phyloP scores from a whole-genome alignment of 2,113 vertebrate species.

The human (Homo sapiens) region DNA sequence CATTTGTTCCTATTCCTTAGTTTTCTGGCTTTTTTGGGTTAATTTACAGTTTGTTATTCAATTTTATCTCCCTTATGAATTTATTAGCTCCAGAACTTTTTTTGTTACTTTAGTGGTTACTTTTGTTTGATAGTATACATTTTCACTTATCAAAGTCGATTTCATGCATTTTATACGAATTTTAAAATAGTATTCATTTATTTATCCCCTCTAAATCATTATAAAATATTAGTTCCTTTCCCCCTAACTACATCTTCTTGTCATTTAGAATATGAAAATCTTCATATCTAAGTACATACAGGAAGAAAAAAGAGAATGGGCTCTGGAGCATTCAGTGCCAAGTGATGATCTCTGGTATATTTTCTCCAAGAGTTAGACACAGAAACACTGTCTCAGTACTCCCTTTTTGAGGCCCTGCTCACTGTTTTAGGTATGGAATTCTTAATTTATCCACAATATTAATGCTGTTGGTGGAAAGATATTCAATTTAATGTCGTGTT shows the following conservation, averaged over 20 bases:
- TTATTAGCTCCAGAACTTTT: not conserved
- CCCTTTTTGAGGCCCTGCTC: not conserved
- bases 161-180: not conserved
- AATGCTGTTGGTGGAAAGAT: not conserved
- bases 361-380: not conserved
- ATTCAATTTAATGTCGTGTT: not conserved
- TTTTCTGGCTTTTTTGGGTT: not conserved
- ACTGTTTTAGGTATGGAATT: not conserved
- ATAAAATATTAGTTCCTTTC: not conserved
- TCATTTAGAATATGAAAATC: not conserved
- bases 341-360: not conserved
- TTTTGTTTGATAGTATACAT: not conserved
- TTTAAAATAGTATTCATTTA: not conserved
- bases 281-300: not conserved
- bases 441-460: not conserved
- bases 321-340: not conserved
- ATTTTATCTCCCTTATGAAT: not conserved
- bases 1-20: not conserved
- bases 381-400: not conserved
- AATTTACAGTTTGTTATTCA: constrained; percentile 21
- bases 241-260: not conserved
- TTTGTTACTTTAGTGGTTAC: not conserved
- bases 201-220: not conserved
- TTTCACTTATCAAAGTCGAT: not conserved
- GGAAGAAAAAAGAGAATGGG: not conserved